Percentiles rank a stretch among this genome's conserved stretches.
These are phyloP conservation scores for Kryptopterus vitreolus DNA, from an alignment of 2,797 vertebrate genomes.

Conservation along the genomic window DNA sequence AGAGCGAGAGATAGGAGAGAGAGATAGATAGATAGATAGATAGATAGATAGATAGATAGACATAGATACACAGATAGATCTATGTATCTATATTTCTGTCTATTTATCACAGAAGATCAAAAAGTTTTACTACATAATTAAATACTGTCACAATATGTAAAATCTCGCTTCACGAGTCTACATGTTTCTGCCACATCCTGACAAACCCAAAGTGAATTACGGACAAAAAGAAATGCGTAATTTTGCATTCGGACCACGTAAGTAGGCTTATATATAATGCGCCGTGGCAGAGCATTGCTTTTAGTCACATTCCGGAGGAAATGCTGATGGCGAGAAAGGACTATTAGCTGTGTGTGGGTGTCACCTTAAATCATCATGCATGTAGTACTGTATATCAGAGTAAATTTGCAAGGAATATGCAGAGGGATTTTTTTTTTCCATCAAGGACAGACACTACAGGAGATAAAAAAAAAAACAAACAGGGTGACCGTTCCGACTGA, in stretches of 20 bases:
- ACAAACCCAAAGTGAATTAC: slow-evolving; percentile 61
- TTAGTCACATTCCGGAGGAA: slow-evolving; percentile 73
- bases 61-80: too few species aligned
- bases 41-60: too few species aligned
- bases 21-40: too few species aligned
- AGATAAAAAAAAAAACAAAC: slow-evolving; percentile 42
- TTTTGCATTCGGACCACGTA: slow-evolving; percentile 67
- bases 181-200: slow-evolving; percentile 43
- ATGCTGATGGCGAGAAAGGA: slow-evolving; percentile 72
- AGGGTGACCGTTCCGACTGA: slow-evolving; percentile 17
- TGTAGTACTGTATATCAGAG: slow-evolving; percentile 69
- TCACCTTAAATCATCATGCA: slow-evolving; percentile 74
- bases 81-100: slow-evolving; percentile 21
- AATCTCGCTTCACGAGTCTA: slow-evolving; percentile 66
- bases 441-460: slow-evolving; percentile 53
- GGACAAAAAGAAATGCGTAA: slow-evolving; percentile 54
- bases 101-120: slow-evolving; percentile 33
- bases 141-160: slow-evolving; percentile 37
- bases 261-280: slow-evolving; percentile 72
- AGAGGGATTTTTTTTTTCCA: slow-evolving; percentile 68
- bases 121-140: slow-evolving; percentile 13
- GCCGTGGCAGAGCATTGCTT: slow-evolving; percentile 69
- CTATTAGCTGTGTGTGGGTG: slow-evolving; percentile 75
- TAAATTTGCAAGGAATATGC: slow-evolving; percentile 71
- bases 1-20: too few species aligned